A percentile compares a stretch with the other conserved stretches of the same genome.
Conservation (phyloP, 2,888 invertebrate species). For the Paralinhomoeus sp. region DNA sequence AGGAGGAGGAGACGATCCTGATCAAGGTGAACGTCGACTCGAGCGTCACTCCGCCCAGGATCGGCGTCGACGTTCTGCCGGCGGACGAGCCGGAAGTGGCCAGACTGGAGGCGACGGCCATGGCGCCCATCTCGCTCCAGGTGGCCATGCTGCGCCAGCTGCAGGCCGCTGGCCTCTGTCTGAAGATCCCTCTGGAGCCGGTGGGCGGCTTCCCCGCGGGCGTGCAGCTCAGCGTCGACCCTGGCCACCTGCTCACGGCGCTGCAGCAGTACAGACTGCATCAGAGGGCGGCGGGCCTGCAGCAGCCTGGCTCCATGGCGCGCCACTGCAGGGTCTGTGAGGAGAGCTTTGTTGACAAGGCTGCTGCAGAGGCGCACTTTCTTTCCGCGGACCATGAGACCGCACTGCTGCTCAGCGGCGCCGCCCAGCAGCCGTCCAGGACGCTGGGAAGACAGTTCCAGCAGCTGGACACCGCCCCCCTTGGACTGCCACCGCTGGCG, state of each 20-base stretch:
- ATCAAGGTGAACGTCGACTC: no score
- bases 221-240: background rate
- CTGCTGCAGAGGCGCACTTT: constrained; percentile 14
- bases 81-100: no score
- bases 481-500: no score
- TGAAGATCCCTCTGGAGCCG: background rate
- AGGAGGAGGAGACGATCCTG: no score
- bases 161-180: background rate
- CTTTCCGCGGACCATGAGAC: constrained; percentile 19
- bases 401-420: background rate
- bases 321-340: constrained; percentile 14
- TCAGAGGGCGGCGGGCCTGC: no score
- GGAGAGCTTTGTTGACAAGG: constrained; percentile 7
- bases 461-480: no score
- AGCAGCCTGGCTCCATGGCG: no score
- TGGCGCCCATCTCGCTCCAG: background rate
- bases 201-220: background rate
- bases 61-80: no score
- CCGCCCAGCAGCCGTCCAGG: no score
- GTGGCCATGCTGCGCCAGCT: background rate
- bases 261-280: background rate
- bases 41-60: no score
- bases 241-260: background rate
- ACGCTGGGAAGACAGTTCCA: no score
- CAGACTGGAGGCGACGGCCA: no score